Evolutionary conservation across 2,113 vertebrate genomes (phyloP), one percentile per base, ranked within the genome.

Genomic region (Phainopepla nitens): DNA sequence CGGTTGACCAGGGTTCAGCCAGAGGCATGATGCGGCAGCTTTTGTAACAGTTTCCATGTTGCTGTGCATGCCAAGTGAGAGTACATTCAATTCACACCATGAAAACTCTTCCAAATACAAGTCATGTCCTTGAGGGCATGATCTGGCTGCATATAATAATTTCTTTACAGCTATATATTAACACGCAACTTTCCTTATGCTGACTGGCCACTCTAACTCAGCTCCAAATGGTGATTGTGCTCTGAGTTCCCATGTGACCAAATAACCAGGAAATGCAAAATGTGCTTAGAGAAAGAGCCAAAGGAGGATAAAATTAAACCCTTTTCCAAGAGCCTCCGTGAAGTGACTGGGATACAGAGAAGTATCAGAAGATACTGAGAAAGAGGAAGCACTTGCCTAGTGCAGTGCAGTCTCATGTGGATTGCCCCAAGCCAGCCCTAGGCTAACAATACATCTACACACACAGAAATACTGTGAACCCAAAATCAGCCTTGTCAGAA

Each of bases 161-260:
- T 95, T 60, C 22, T 77, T 75, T 78, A 35, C 36, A 70, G 23
- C 12, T 35, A 8, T 49, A 8, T 70, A 66, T 73, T 54, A 56
- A 25, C 3, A 20, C 72, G 18, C 3, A 71, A 60, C 39, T 88
- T 80, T 81, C 9, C 29, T 73, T 64, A 29, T 36, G 18, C n/a
- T 71, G 49, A 36, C 10, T 81, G 68, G 49, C 19, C 36, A 8
- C 13, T 39, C 7, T 64, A 53, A 49, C 53, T 87, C 69, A 69
- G 11, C 25, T 50, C 41, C 24, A 36, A 54, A 70, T 12, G 14
- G 15, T 0, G 0, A 33, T n/a, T 28, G 6, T 47, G 24, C 33
- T 70, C 51, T 6, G 49, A 77, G 53, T 31, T 95, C 36, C 42
- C 60, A 18, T 4, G 19, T 1, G 4, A 60, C 7, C 10, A 47